phyloP scores from a whole-genome alignment of 2,797 vertebrate species.

The Carapus acus region DNA sequence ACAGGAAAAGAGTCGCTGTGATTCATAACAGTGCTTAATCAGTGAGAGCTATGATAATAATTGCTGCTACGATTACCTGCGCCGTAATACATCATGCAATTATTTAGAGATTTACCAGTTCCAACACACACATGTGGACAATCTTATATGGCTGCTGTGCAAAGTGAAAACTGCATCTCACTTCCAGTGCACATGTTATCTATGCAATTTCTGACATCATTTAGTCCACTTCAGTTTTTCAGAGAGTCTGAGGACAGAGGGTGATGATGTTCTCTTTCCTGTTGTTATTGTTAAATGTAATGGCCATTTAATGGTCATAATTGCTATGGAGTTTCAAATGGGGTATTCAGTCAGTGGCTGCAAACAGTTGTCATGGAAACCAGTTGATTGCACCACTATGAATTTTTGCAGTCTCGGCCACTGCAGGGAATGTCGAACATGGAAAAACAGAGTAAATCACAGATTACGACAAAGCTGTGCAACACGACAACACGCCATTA shows the following conservation, averaged over 20 bases:
- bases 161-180: constrained; percentile 37
- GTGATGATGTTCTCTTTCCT: constrained; percentile 9
- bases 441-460: constrained; percentile 8
- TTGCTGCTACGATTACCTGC: too few species aligned
- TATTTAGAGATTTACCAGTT: too few species aligned
- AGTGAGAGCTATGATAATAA: too few species aligned
- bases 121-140: too few species aligned
- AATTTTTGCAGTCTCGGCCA: constrained; percentile 20
- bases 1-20: too few species aligned
- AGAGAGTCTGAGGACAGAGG: too few species aligned
- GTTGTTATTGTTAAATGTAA: constrained; percentile 27
- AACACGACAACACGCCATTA: constrained; percentile 22
- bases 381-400: constrained; percentile 67
- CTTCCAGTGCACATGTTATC: constrained; percentile 33
- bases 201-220: constrained; percentile 21
- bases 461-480: constrained; percentile 10
- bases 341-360: constrained; percentile 13
- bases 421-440: constrained; percentile 24
- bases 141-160: constrained; percentile 38
- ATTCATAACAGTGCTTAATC: too few species aligned
- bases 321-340: constrained; percentile 19
- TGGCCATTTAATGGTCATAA: constrained; percentile 27
- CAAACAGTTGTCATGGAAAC: constrained; percentile 74
- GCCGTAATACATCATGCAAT: too few species aligned
- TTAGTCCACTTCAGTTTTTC: constrained; percentile 20